Evolutionary conservation across 1,140 invertebrate species (phyloP), one percentile per base, ranked within the genome.

Genomic region (Pseudomyrmex pallidus): DNA sequence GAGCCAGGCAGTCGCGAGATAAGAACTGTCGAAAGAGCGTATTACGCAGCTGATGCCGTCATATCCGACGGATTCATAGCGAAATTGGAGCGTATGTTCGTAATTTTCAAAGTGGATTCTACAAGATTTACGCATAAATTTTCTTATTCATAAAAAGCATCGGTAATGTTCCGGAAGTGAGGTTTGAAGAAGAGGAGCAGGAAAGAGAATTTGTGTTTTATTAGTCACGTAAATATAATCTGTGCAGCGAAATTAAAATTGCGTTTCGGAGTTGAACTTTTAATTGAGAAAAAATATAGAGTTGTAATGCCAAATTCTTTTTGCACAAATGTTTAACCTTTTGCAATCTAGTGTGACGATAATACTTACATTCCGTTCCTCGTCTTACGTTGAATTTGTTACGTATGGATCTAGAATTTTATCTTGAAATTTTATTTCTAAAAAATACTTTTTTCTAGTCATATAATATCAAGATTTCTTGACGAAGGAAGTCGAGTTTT

Each of bases 1-100:
- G 54, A 46, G 8, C 17, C 20, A 62, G 15, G 13, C 44, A 46
- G 35, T 25, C 54, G 54, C 20, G 22, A 80, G 76, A 80, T 80
- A 80, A 50, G 20, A 1, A 48, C 12, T 57, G 22, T 17, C 54
- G 44, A 59, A 70, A 80, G 17, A 61, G 59, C 10, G 5, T 25
- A 48, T 8, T 10, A 12, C 4, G 7, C 12, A 35, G 0, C 70
- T 2, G n/a, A 35, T 7, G 35, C 35, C 35, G 7, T 35, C 4
- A 35, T 35, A 35, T 35, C 5, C 54, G 64, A 20, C 10, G 3
- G 15, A 9, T 59, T 48, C 5, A 22, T 13, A 78, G 9, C n/a
- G 8, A 78, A 25, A 48, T 17, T 50, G 8, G 2, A 59, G 1
- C 13, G 48, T 56, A 1, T 68, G 1, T 17, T 48, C 68, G 1